Conservation (phyloP, 2,888 invertebrate genomes). For the Polydrusus tereticollis region DNA sequence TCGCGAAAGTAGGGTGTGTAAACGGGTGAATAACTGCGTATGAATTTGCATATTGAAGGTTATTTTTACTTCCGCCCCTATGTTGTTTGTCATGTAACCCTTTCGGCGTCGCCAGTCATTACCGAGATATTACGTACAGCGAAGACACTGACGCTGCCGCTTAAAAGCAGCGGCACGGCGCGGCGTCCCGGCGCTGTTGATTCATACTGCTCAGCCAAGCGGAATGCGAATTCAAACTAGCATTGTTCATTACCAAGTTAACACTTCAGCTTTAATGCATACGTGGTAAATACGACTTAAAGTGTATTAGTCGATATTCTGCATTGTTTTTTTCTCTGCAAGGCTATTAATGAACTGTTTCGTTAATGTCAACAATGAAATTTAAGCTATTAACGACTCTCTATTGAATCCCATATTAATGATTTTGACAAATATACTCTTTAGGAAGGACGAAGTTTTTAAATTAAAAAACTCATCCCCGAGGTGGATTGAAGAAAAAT, state of each 20-base stretch:
- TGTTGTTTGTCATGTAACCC: constrained; percentile 65
- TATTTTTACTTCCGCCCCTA: constrained; percentile 67
- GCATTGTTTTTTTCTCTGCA: constrained; percentile 3
- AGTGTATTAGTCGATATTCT: constrained; percentile 25
- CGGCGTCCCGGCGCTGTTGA: constrained; percentile 43
- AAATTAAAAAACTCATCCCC: too few relatives aligned
- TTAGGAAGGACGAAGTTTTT: too few relatives aligned
- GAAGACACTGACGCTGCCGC: constrained; percentile 45
- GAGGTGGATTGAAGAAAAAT: too few relatives aligned
- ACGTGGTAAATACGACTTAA: constrained; percentile 20
- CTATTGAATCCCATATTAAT: too few relatives aligned
- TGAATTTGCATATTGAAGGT: constrained; percentile 66
- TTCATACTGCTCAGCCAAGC: constrained; percentile 46
- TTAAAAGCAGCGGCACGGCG: constrained; percentile 33
- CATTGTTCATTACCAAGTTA: constrained; percentile 44
- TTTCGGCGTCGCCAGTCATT: constrained; percentile 61
- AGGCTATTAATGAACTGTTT: not conserved
- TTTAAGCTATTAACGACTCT: too few relatives aligned
- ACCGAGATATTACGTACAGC: constrained; percentile 54
- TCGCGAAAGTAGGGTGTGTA: constrained; percentile 59
- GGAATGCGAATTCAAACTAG: constrained; percentile 40
- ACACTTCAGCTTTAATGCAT: constrained; percentile 41
- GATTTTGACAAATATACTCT: too few relatives aligned
- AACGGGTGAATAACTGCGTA: constrained; percentile 66
- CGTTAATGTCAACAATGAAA: too few relatives aligned